Conservation (phyloP, 2,888 invertebrate species). For the Carabus problematicus region DNA sequence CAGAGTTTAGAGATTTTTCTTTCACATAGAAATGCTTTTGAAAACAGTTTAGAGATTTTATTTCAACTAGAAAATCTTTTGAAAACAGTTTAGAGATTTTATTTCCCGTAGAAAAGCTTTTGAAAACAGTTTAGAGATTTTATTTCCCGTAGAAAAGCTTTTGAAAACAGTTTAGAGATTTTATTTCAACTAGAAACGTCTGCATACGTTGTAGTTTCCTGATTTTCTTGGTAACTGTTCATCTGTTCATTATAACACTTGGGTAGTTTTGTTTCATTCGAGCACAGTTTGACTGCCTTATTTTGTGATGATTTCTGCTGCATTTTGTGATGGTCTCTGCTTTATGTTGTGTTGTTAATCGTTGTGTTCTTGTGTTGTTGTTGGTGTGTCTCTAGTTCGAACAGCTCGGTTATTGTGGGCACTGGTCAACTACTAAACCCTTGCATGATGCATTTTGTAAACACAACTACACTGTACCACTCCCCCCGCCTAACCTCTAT, state of each 20-base stretch:
- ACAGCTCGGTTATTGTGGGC: constrained; percentile 54
- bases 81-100: not conserved
- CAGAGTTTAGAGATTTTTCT: too few species aligned
- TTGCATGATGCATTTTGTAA: constrained; percentile 49
- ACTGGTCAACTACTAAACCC: constrained; percentile 54
- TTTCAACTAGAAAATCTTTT: not conserved
- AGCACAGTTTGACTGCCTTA: too few species aligned
- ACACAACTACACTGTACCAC: constrained; percentile 48
- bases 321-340: too few species aligned
- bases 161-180: too few species aligned
- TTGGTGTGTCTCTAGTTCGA: constrained; percentile 40
- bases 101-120: too few species aligned
- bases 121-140: not conserved
- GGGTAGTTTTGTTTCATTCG: constrained; percentile 9
- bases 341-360: constrained; percentile 15
- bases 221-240: not conserved
- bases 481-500: constrained; percentile 49
- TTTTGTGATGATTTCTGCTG: too few species aligned
- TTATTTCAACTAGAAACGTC: too few species aligned
- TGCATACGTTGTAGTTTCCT: too few species aligned
- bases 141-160: too few species aligned
- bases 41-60: not conserved
- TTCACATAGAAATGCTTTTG: constrained; percentile 16
- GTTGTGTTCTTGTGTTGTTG: constrained; percentile 35
- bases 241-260: constrained; percentile 22